Conservation (phyloP, 2,797 vertebrate species). For the Siniperca scherzeri region DNA sequence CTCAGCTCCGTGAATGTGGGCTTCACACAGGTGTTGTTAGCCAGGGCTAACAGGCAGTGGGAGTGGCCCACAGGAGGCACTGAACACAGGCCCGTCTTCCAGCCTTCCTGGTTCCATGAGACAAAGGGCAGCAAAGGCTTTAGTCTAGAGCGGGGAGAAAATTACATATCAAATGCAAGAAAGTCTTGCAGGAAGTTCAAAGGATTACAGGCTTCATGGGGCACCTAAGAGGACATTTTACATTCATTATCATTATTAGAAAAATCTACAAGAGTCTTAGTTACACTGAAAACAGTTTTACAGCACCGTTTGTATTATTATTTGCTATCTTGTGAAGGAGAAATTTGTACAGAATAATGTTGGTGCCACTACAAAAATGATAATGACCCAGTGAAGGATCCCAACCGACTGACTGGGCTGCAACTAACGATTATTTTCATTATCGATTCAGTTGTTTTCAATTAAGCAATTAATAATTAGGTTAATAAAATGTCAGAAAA, state of each 20-base stretch:
- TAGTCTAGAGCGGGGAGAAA: constrained; percentile 80
- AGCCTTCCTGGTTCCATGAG: constrained; percentile 97
- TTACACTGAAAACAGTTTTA: not conserved
- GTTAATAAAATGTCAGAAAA: not conserved
- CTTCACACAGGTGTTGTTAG: constrained; percentile 96
- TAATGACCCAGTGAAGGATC: not conserved
- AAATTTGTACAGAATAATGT: not conserved
- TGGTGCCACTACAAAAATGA: not conserved
- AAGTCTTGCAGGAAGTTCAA: not conserved
- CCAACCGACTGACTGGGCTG: not conserved
- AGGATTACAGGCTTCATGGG: not conserved
- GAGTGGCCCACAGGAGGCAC: constrained; percentile 94
- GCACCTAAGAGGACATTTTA: not conserved
- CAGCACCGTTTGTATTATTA: not conserved
- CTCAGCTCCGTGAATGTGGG: constrained; percentile 90
- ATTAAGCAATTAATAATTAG: not conserved
- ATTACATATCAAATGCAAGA: not conserved
- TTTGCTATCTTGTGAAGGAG: not conserved
- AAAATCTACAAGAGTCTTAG: not conserved
- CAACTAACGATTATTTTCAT: not conserved
- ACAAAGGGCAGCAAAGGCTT: constrained; percentile 92
- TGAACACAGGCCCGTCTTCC: constrained; percentile 96
- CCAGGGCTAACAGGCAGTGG: constrained; percentile 93
- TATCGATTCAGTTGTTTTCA: not conserved
- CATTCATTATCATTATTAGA: not conserved